phyloP scores from a whole-genome alignment of 35 echinoderm and acorn worm genomes.

The Acanthaster planci region DNA sequence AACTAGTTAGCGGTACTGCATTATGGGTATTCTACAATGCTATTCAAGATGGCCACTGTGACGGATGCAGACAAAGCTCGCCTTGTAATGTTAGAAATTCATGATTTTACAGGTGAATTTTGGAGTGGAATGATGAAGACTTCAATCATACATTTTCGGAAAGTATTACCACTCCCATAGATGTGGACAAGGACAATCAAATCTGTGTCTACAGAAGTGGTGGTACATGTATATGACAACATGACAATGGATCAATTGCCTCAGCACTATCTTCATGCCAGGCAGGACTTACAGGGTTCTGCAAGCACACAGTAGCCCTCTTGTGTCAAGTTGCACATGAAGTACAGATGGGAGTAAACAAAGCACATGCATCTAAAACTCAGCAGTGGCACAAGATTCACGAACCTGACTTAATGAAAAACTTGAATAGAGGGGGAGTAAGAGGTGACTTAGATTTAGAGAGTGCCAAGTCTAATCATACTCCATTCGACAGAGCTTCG shows the following conservation, averaged over 20 bases:
- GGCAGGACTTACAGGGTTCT: background rate
- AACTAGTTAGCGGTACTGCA: too few species aligned
- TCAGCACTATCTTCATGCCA: background rate
- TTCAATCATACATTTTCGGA: too few species aligned
- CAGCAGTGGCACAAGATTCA: slow-evolving; percentile 1
- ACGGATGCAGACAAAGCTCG: too few species aligned
- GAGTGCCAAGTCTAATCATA: background rate
- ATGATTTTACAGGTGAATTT: too few species aligned
- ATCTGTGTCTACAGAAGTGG: too few species aligned
- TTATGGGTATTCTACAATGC: too few species aligned
- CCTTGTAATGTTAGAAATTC: too few species aligned
- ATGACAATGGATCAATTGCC: background rate
- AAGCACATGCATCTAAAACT: background rate
- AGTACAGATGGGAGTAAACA: background rate
- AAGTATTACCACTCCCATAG: too few species aligned
- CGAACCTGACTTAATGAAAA: background rate
- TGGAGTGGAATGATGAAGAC: too few species aligned
- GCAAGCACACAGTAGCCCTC: background rate
- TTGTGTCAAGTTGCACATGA: background rate
- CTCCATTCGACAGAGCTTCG: background rate
- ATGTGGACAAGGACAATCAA: too few species aligned
- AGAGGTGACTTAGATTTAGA: background rate
- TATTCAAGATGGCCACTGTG: too few species aligned
- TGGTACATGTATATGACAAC: too few species aligned
- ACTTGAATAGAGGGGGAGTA: background rate